Conservation (phyloP, 2,888 invertebrate genomes). For the Salticus scenicus region DNA sequence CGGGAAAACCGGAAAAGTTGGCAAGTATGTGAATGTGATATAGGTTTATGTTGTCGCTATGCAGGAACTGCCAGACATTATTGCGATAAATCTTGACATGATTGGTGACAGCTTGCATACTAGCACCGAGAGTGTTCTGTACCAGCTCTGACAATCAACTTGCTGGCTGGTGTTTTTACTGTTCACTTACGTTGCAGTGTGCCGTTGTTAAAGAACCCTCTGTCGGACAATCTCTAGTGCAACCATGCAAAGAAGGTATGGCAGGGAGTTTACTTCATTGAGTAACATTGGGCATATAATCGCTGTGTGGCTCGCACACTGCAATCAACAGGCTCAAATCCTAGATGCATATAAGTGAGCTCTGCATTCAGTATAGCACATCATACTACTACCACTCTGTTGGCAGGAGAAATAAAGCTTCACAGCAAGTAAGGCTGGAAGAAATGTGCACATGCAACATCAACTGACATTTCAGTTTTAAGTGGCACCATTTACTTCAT, state of each 20-base stretch:
- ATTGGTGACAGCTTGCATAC: not conserved
- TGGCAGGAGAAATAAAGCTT: too few relatives aligned
- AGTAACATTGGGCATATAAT: slow-evolving; percentile 18
- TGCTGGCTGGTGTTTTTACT: slow-evolving; percentile 13
- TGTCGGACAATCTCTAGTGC: slow-evolving; percentile 11
- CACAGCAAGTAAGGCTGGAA: too few relatives aligned
- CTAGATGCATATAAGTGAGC: not conserved
- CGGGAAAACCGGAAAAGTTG: too few relatives aligned
- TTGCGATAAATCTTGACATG: not conserved
- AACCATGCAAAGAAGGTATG: slow-evolving; percentile 11
- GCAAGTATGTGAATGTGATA: too few relatives aligned
- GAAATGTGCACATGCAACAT: too few relatives aligned
- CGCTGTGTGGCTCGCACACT: not conserved
- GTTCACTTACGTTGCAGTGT: not conserved
- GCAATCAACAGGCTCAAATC: slow-evolving; percentile 6
- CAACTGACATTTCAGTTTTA: too few relatives aligned
- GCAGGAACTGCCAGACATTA: not conserved
- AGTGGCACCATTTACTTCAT: too few relatives aligned
- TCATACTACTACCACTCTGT: too few relatives aligned
- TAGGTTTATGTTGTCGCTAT: not conserved
- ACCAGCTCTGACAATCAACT: slow-evolving; percentile 21
- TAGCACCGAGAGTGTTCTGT: not conserved
- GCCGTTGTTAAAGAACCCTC: not conserved
- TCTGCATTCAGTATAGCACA: not conserved
- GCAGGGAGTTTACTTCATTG: slow-evolving; percentile 1